Percentiles rank a stretch among this genome's conserved stretches.
Conservation (phyloP, 2,888 invertebrate species). For the Sabatieria punctata region DNA sequence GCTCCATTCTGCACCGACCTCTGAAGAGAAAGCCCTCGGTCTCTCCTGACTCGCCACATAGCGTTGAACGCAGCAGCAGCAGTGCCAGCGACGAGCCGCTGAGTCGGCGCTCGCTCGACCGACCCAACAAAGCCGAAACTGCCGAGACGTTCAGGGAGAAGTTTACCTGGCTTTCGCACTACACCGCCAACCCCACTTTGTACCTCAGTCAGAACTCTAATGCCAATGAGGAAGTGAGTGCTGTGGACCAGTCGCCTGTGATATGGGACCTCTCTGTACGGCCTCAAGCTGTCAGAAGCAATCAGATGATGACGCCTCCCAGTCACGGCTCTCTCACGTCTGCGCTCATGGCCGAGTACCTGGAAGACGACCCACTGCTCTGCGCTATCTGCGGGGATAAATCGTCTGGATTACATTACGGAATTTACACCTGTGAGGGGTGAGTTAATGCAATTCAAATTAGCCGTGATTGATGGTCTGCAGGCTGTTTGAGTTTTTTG, state of each 20-base stretch:
- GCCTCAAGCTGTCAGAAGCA: no score
- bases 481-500: not conserved
- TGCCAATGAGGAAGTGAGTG: not conserved
- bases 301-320: not conserved
- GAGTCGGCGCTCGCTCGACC: not conserved
- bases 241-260: not conserved
- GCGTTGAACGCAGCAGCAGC: slow-evolving; percentile 4
- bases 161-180: slow-evolving; percentile 7
- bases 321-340: not conserved
- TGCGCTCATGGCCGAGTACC: slow-evolving; percentile 4
- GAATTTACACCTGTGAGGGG: slow-evolving; percentile 97
- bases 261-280: no score
- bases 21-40: not conserved
- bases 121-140: not conserved
- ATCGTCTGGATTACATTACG: slow-evolving; percentile 91
- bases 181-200: slow-evolving; percentile 1
- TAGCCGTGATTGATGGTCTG: not conserved
- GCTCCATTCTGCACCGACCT: not conserved
- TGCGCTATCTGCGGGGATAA: slow-evolving; percentile 98
- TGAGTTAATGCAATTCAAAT: slow-evolving; percentile 36
- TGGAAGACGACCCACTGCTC: slow-evolving; percentile 70
- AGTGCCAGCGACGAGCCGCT: no score
- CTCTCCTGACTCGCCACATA: slow-evolving; percentile 5
- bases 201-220: not conserved
- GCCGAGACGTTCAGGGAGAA: not conserved